These are phyloP conservation scores for Heterotilapia buettikoferi DNA, from an alignment of 2,113 vertebrate species.

Conservation along the genomic window DNA sequence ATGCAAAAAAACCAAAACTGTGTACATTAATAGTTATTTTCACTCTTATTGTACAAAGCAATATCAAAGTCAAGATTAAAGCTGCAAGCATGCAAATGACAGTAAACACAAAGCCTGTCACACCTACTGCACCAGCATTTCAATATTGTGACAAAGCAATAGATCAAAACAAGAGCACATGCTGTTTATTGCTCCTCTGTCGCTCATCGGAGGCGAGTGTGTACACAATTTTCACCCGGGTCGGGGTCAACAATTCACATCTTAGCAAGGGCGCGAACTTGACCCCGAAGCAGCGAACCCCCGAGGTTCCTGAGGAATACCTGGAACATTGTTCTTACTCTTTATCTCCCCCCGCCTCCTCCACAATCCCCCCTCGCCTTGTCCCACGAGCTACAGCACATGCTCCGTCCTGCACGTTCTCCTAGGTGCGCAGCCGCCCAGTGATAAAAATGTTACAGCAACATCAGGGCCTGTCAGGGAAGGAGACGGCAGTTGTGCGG, in stretches of 20 bases:
- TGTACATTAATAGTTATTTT: neutral
- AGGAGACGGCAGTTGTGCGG: neutral
- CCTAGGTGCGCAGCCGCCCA: constrained; percentile 3
- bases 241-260: constrained; percentile 40
- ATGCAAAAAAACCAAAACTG: neutral
- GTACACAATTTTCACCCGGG: constrained; percentile 19
- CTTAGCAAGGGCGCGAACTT: constrained; percentile 37
- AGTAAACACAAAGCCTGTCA: neutral
- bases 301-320: neutral
- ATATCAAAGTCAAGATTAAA: neutral
- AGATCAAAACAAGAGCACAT: neutral
- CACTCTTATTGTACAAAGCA: neutral
- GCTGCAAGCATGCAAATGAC: neutral
- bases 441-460: constrained; percentile 49
- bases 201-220: neutral
- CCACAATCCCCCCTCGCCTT: neutral
- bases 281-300: constrained; percentile 29
- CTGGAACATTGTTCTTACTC: constrained; percentile 10
- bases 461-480: constrained; percentile 43
- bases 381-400: neutral
- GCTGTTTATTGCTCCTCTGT: neutral
- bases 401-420: constrained; percentile 15
- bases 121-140: neutral
- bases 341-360: neutral
- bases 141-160: neutral